Evolutionary conservation across 2,888 invertebrate species (phyloP).

Genomic region (Stegana nigrithorax): DNA sequence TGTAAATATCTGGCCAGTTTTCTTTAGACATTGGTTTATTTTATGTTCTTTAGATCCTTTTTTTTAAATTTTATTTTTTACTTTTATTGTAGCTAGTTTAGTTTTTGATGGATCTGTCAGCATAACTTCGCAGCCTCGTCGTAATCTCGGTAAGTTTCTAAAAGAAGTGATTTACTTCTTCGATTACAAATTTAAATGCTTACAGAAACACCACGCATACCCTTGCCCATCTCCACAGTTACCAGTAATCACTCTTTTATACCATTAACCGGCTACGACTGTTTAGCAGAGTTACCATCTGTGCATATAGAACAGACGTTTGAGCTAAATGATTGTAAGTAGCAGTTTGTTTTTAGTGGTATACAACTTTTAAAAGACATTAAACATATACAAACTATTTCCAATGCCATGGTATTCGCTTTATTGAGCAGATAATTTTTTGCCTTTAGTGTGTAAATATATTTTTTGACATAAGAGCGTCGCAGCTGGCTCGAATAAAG

Average conservation of each 20-base stretch:
- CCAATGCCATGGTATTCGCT: no score
- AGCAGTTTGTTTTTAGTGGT: no score
- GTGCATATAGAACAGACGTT: slow-evolving; percentile 84
- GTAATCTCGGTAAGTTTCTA: slow-evolving; percentile 31
- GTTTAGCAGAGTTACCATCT: slow-evolving; percentile 77
- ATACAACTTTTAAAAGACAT: not conserved
- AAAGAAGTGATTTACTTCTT: not conserved
- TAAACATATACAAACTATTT: not conserved
- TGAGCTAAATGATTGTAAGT: slow-evolving; percentile 79
- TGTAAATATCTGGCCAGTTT: slow-evolving; percentile 45
- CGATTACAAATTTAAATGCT: not conserved
- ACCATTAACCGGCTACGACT: slow-evolving; percentile 78
- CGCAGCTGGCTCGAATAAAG: no score
- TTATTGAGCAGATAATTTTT: no score
- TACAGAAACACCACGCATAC: slow-evolving; percentile 43
- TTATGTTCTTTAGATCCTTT: not conserved
- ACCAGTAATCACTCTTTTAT: slow-evolving; percentile 55
- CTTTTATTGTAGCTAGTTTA: slow-evolving; percentile 36
- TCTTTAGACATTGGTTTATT: slow-evolving; percentile 25
- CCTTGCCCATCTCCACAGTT: slow-evolving; percentile 62
- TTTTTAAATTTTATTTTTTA: not conserved
- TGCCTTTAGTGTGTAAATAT: no score
- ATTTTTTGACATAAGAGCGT: no score
- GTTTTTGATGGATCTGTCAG: slow-evolving; percentile 59
- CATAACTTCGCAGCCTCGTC: slow-evolving; percentile 61